phyloP scores from a whole-genome alignment of 2,113 vertebrate genomes.

The Leptosomus discolor region DNA sequence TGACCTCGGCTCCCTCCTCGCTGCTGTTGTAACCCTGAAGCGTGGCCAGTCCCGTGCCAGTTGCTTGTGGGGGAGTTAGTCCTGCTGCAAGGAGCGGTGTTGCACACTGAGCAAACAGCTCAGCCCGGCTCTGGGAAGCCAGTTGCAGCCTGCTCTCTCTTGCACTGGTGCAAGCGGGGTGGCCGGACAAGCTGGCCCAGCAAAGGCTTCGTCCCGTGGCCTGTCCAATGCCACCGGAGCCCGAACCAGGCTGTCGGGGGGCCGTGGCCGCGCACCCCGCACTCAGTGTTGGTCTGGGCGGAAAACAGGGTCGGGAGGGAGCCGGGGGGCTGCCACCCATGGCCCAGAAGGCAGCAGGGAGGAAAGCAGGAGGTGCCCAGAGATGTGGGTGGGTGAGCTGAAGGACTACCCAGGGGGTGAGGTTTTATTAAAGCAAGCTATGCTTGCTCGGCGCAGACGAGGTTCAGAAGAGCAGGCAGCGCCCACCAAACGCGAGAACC shows the following conservation, averaged over 20 bases:
- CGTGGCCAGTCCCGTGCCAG: background rate
- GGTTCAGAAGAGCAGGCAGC: background rate
- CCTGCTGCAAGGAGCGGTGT: background rate
- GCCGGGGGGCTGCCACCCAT: background rate
- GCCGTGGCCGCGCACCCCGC: background rate
- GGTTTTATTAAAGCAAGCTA: background rate
- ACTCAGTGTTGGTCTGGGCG: background rate
- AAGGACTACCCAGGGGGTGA: background rate
- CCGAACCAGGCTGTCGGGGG: background rate
- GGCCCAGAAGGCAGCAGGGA: background rate
- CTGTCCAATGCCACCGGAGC: rapidly evolving
- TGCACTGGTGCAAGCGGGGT: rapidly evolving
- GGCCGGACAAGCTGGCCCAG: background rate
- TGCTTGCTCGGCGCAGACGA: background rate
- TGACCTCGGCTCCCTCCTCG: background rate
- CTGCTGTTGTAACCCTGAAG: background rate
- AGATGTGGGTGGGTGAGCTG: background rate
- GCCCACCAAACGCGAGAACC: background rate
- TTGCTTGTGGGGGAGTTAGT: background rate
- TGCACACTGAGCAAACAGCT: background rate
- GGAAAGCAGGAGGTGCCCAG: background rate
- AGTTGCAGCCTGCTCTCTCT: background rate
- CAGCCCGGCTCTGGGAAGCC: background rate
- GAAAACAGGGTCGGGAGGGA: background rate
- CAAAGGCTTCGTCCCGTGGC: background rate